Evolutionary conservation across 1,140 invertebrate genomes (phyloP), one percentile per base, ranked within the genome.

Genomic region (Drosophila kohkoa): DNA sequence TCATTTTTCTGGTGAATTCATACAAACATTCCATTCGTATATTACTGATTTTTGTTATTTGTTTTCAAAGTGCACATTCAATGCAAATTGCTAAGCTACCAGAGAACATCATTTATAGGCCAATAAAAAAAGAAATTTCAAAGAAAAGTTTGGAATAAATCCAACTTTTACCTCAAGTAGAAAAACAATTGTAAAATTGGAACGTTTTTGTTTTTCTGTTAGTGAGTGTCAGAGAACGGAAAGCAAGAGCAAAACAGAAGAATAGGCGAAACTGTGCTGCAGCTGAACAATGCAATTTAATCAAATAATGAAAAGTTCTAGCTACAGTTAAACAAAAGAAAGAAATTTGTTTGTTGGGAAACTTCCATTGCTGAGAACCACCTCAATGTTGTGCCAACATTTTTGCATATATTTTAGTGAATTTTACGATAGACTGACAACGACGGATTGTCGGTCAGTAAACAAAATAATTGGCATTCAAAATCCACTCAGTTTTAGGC

Each of bases 381-480:
- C 25, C 57, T 60, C 60, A 5, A 48, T 63, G 73, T 75, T 80
- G 82, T 80, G 73, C 82, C 83, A 87, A 87, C 77, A 82, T 75
- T 79, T 90, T 88, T 83, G 82, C 82, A 81, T 91, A 90, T 63
- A 77, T 83, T 90, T 90, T 70, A 87, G 91, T 87, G 82, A 81
- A 87, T 90, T 90, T 90, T 76, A 88, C 77, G 78, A 77, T 79
- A 90, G 69, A 83, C 72, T 80, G 28, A 32, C 35, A 67, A 54
- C 8, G 64, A 38, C n/a, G 45, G 60, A 63, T 38, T 52, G 59
- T 45, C 8, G 51, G 79, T 35, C 58, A 75, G 58, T 75, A 77
- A 74, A 77, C 71, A 69, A 81, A 87, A 90, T 85, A 89, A 81
- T 90, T 85, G 75, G 86, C 85, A 85, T 71, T 75, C 45, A 55